Conservation (phyloP, 2,113 vertebrate genomes). For the Carollia perspicillata region DNA sequence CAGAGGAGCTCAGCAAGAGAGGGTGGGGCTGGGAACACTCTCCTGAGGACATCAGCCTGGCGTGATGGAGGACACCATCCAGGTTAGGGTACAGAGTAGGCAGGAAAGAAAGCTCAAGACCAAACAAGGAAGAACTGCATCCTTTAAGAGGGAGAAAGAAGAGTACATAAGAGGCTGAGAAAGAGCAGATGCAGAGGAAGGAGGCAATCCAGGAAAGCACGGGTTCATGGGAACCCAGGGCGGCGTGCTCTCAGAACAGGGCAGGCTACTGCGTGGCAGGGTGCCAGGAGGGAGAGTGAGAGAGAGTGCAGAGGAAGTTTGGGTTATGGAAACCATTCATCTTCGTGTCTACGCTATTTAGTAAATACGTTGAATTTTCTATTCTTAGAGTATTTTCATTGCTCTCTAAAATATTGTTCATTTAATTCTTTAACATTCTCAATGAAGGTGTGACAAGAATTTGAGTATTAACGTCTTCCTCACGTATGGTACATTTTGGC, state of each 20-base stretch:
- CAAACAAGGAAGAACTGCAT: background rate
- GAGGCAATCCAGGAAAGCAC: background rate
- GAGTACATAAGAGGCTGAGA: background rate
- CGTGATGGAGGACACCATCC: too few species aligned
- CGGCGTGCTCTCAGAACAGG: background rate
- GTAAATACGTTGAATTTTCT: background rate
- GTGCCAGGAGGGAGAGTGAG: background rate
- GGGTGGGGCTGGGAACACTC: accelerated
- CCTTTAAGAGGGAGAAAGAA: background rate
- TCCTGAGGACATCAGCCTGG: background rate
- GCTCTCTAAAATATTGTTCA: background rate
- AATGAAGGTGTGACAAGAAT: background rate
- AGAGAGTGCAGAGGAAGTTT: background rate
- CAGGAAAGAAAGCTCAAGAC: background rate
- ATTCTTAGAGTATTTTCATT: background rate
- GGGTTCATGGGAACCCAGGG: background rate
- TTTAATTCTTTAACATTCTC: constrained; percentile 2
- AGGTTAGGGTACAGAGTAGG: background rate
- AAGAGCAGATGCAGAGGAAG: background rate
- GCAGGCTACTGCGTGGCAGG: background rate
- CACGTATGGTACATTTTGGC: background rate
- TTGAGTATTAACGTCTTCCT: background rate
- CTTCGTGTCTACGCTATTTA: background rate
- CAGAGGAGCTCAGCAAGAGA: background rate
- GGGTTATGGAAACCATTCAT: background rate